Conservation (phyloP, 2,113 vertebrate genomes). For the Tinamus guttatus region DNA sequence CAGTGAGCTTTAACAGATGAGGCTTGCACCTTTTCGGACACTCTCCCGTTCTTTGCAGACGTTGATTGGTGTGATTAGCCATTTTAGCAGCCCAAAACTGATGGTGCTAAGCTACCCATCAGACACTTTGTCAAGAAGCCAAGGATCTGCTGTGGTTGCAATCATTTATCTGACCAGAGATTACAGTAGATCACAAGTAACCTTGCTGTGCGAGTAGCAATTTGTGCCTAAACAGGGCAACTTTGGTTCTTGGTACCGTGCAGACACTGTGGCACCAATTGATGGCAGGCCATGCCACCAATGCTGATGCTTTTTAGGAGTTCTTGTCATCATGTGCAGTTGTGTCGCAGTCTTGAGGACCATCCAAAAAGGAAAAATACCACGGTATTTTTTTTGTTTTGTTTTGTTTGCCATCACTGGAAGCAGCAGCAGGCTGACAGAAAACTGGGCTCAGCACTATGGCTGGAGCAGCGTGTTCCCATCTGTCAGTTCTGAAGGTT, state of each 20-base stretch:
- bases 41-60: no score
- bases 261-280: no score
- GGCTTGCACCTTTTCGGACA: no score
- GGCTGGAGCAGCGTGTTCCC: neutral
- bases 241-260: neutral
- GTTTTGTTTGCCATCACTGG: neutral
- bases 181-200: neutral
- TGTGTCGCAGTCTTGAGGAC: neutral
- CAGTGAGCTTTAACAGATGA: no score
- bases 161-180: neutral
- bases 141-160: neutral
- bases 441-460: neutral
- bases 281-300: neutral
- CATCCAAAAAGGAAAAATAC: neutral
- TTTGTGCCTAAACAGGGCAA: no score
- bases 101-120: neutral
- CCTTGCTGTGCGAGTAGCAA: no score
- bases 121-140: neutral
- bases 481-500: neutral
- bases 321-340: accelerated
- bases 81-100: neutral
- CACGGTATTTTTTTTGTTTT: neutral
- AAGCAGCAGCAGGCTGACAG: neutral
- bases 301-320: accelerated
- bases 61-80: neutral